Percentiles rank a stretch among this genome's conserved stretches.
Conservation (phyloP, 2,888 invertebrate genomes). For the Saturnia japonica region DNA sequence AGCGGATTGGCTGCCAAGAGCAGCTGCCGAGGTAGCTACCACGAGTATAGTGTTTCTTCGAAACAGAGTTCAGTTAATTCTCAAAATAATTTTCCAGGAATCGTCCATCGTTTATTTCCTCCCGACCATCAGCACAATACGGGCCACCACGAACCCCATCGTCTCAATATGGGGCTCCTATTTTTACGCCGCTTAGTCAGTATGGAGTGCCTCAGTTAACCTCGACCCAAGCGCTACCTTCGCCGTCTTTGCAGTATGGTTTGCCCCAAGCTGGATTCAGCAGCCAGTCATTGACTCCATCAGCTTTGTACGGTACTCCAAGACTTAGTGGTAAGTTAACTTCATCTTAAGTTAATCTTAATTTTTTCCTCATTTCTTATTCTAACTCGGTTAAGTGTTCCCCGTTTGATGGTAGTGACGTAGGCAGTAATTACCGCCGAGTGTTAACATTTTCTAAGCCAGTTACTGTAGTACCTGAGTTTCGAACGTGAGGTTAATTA, state of each 20-base stretch:
- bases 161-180: slow-evolving; percentile 65
- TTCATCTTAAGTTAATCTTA: no score
- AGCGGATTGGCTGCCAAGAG: no score
- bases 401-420: no score
- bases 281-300: slow-evolving; percentile 28
- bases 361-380: no score
- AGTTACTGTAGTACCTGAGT: no score
- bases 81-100: slow-evolving; percentile 38
- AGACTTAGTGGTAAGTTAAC: slow-evolving; percentile 25
- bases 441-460: no score
- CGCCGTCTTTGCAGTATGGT: slow-evolving; percentile 27
- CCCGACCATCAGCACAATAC: slow-evolving; percentile 24
- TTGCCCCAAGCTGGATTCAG: slow-evolving; percentile 18
- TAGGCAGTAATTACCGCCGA: no score
- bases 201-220: slow-evolving; percentile 33
- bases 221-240: slow-evolving; percentile 21
- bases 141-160: slow-evolving; percentile 31
- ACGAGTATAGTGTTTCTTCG: no score
- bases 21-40: no score
- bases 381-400: no score
- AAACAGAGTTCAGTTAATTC: no score
- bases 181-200: slow-evolving; percentile 25
- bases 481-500: no score
- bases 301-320: slow-evolving; percentile 47
- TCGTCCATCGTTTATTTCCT: slow-evolving; percentile 51